Percentiles rank a stretch among this genome's conserved stretches.
These are phyloP conservation scores for Meloidogyne floridensis DNA, from an alignment of 1,140 invertebrate species.

Conservation along the genomic window DNA sequence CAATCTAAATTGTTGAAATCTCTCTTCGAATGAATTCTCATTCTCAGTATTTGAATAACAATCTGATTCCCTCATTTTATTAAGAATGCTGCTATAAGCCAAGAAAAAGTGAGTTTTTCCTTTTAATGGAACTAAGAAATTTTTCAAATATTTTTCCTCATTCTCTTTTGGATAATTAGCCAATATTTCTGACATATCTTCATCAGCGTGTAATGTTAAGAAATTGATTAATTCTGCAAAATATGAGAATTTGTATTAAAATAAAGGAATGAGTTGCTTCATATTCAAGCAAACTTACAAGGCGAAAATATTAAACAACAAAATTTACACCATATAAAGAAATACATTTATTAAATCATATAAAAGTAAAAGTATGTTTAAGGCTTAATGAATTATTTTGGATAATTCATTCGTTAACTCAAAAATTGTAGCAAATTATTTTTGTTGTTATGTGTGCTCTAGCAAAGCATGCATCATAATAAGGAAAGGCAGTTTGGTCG, in stretches of 20 bases:
- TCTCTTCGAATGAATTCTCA: not conserved
- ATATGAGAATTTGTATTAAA: not conserved
- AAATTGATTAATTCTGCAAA: not conserved
- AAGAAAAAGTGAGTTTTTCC: not conserved
- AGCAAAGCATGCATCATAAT: too few species aligned
- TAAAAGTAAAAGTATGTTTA: too few species aligned
- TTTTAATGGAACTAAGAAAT: not conserved
- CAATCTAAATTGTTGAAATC: not conserved
- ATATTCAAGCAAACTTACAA: too few species aligned
- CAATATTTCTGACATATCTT: not conserved
- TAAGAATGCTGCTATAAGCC: not conserved
- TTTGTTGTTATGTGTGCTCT: too few species aligned
- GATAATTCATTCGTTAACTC: too few species aligned
- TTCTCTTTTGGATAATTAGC: not conserved
- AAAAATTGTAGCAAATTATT: too few species aligned
- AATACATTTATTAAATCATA: too few species aligned
- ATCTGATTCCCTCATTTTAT: not conserved
- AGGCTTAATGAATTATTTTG: too few species aligned
- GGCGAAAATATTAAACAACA: too few species aligned
- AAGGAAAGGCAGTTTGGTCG: too few species aligned
- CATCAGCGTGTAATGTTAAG: not conserved
- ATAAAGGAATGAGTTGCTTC: too few species aligned
- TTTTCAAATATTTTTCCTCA: not conserved
- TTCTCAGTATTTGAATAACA: not conserved
- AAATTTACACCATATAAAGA: too few species aligned